Conservation (phyloP, 2,888 invertebrate species). For the Xanthorhoe designata region DNA sequence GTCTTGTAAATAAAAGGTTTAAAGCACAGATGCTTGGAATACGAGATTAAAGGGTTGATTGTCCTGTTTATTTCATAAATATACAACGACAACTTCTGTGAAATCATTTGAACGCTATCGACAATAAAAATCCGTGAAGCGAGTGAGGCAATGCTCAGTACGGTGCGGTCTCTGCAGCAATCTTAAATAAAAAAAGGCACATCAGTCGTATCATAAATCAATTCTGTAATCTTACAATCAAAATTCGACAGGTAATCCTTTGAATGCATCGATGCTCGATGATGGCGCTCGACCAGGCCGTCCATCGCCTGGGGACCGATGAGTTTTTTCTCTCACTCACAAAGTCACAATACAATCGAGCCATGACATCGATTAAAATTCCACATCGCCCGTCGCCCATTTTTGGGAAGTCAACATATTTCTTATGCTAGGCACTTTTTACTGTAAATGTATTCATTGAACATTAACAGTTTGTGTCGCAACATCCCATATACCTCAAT, state of each 20-base stretch:
- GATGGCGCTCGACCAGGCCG: constrained; percentile 39
- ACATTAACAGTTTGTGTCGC: constrained; percentile 59
- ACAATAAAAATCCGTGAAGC: constrained; percentile 53
- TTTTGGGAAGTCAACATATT: constrained; percentile 63
- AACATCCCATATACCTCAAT: constrained; percentile 74
- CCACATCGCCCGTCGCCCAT: constrained; percentile 59
- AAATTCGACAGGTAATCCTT: constrained; percentile 70
- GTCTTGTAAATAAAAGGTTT: constrained; percentile 40
- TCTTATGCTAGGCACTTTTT: constrained; percentile 54
- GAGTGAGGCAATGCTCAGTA: constrained; percentile 41
- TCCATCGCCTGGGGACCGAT: constrained; percentile 50
- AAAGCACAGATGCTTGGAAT: constrained; percentile 30
- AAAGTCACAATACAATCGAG: constrained; percentile 61
- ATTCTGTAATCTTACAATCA: constrained; percentile 64
- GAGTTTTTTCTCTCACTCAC: constrained; percentile 51
- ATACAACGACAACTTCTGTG: constrained; percentile 13
- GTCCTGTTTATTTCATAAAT: constrained; percentile 19
- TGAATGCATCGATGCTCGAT: constrained; percentile 52
- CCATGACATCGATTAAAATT: constrained; percentile 70
- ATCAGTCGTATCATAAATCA: constrained; percentile 62
- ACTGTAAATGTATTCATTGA: constrained; percentile 52
- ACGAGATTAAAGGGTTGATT: constrained; percentile 19
- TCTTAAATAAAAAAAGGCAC: constrained; percentile 58
- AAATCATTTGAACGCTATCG: constrained; percentile 53
- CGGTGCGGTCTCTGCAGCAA: constrained; percentile 35